A percentile compares a stretch with the other conserved stretches of the same genome.
These are phyloP conservation scores for Brachycybe producta DNA, from an alignment of 2,888 invertebrate genomes.

Conservation along the genomic window DNA sequence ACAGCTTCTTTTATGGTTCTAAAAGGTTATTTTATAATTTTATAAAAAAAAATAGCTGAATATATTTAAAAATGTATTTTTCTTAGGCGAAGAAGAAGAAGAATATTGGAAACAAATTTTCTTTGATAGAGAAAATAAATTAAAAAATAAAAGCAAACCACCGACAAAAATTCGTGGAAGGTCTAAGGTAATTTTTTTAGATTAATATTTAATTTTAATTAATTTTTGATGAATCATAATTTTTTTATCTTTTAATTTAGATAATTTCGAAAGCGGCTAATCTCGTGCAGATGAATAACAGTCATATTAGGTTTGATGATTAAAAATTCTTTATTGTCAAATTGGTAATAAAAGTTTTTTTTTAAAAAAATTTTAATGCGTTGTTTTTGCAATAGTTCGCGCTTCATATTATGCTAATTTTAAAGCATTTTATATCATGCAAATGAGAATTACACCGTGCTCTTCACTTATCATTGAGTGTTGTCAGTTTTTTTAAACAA, in stretches of 20 bases:
- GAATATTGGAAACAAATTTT: slow-evolving; percentile 68
- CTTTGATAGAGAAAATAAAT: slow-evolving; percentile 45
- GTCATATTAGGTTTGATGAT: slow-evolving; percentile 55
- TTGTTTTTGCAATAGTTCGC: too few species aligned
- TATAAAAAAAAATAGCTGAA: slow-evolving; percentile 13
- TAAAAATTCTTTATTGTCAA: slow-evolving; percentile 1
- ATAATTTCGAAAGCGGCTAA: slow-evolving; percentile 49
- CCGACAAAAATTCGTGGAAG: slow-evolving; percentile 48
- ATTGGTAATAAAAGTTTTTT: too few species aligned
- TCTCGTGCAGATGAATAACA: slow-evolving; percentile 34
- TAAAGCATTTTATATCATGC: too few species aligned
- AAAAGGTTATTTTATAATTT: slow-evolving; percentile 31
- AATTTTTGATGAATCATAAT: background rate
- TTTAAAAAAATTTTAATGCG: too few species aligned
- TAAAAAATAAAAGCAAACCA: slow-evolving; percentile 33
- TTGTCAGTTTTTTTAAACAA: too few species aligned
- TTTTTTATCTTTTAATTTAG: slow-evolving; percentile 25
- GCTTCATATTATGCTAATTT: too few species aligned
- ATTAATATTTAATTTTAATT: background rate
- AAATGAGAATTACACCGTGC: too few species aligned
- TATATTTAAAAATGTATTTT: slow-evolving; percentile 28
- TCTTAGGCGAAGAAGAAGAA: slow-evolving; percentile 51
- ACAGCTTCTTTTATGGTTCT: slow-evolving; percentile 34
- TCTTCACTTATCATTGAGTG: too few species aligned
- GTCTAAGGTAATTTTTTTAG: slow-evolving; percentile 31